Evolutionary conservation across 2,797 vertebrate genomes (phyloP).

Genomic region (Sandelia bainsii): DNA sequence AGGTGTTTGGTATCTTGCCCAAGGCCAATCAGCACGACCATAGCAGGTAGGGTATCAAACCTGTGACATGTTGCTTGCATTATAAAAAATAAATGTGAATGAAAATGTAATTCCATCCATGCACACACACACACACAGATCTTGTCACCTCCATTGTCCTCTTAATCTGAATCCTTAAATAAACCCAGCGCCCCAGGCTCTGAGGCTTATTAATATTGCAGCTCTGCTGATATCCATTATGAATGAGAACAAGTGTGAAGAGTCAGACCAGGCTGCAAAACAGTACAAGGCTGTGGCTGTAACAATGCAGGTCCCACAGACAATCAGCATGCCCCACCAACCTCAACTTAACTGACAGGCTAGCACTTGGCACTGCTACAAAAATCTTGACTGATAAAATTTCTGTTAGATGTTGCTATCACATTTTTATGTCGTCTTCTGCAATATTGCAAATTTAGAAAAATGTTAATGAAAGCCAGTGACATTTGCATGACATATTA

Average conservation of each 20-base stretch:
- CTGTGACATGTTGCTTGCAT: slow-evolving; percentile 30
- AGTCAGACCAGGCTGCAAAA: slow-evolving; percentile 75
- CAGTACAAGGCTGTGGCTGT: slow-evolving; percentile 65
- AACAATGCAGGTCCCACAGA: slow-evolving; percentile 78
- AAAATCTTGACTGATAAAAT: slow-evolving; percentile 35
- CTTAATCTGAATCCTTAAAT: slow-evolving; percentile 81
- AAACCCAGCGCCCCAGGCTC: slow-evolving; percentile 73
- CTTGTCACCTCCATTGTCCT: slow-evolving; percentile 69
- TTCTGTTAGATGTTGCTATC: slow-evolving; percentile 9
- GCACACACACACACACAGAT: slow-evolving; percentile 32
- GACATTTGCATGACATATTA: slow-evolving; percentile 26
- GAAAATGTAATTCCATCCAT: slow-evolving; percentile 43
- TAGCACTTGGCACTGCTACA: slow-evolving; percentile 24
- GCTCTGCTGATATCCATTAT: slow-evolving; percentile 81
- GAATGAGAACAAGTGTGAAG: slow-evolving; percentile 87
- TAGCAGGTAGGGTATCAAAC: slow-evolving; percentile 20
- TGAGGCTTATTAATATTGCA: slow-evolving; percentile 85
- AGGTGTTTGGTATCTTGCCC: slow-evolving; percentile 24
- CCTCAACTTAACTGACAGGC: slow-evolving; percentile 51
- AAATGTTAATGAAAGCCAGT: slow-evolving; percentile 14
- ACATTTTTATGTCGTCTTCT: slow-evolving; percentile 2
- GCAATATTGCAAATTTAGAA: slow-evolving; percentile 15
- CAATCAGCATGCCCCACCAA: slow-evolving; percentile 60
- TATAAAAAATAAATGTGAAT: slow-evolving; percentile 46
- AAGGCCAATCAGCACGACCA: not conserved